phyloP scores from a whole-genome alignment of 2,113 vertebrate species.

The Saguinus imperator region DNA sequence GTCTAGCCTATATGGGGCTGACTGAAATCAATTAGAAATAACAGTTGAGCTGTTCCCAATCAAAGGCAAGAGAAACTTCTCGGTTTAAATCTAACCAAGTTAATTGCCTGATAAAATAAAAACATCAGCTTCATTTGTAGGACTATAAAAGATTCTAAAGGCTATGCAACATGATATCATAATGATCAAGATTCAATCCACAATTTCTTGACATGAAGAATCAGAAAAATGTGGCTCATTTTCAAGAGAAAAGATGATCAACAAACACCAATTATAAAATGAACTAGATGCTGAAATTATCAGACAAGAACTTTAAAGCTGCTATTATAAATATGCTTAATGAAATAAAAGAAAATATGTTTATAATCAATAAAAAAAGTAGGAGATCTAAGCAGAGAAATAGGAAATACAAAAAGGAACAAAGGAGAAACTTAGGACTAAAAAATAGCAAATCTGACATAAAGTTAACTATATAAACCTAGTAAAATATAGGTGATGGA shows the following conservation, averaged over 20 bases:
- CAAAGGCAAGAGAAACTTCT: not conserved
- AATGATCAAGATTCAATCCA: not conserved
- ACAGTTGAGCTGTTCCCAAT: not conserved
- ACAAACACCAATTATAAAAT: not conserved
- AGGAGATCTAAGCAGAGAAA: not conserved
- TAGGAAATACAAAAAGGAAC: not conserved
- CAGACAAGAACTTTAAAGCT: not conserved
- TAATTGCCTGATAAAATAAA: not conserved
- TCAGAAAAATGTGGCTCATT: not conserved
- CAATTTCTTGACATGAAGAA: not conserved
- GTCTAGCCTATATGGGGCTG: not conserved
- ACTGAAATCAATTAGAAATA: not conserved
- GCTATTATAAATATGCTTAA: not conserved
- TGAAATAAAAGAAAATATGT: not conserved
- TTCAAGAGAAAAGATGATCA: not conserved
- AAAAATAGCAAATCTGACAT: not conserved
- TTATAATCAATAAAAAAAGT: not conserved
- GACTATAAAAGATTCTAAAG: not conserved
- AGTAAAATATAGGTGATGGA: not conserved
- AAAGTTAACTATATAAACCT: not conserved
- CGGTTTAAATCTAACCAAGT: not conserved
- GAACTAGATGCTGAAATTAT: not conserved
- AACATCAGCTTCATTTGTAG: not conserved
- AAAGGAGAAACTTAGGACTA: not conserved
- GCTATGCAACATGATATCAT: not conserved